phyloP scores from a whole-genome alignment of 1,140 invertebrate species.

The Ips nitidus region DNA sequence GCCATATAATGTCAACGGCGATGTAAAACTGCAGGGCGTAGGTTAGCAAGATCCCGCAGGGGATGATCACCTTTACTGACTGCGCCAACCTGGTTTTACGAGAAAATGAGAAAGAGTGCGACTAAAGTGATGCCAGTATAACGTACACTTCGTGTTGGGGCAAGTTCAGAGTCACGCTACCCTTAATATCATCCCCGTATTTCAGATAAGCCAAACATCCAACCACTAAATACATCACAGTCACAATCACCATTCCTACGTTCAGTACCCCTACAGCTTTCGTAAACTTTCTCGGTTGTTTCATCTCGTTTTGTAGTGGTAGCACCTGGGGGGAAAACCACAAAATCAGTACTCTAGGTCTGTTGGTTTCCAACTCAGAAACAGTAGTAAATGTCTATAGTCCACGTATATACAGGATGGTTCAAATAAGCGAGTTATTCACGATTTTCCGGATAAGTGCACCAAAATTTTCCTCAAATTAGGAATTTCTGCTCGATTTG shows the following conservation, averaged over 20 bases:
- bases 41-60: slow-evolving; percentile 72
- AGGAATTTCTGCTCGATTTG: too few species aligned
- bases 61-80: slow-evolving; percentile 67
- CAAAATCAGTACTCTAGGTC: not conserved
- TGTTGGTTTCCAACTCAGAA: not conserved
- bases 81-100: slow-evolving; percentile 57
- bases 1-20: slow-evolving; percentile 69
- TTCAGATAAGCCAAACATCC: slow-evolving; percentile 85
- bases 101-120: slow-evolving; percentile 7
- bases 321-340: slow-evolving; percentile 64
- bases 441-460: too few species aligned
- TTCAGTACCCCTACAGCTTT: slow-evolving; percentile 80
- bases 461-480: too few species aligned
- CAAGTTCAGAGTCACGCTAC: slow-evolving; percentile 73
- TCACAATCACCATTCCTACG: slow-evolving; percentile 79
- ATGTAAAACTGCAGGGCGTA: slow-evolving; percentile 90
- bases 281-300: slow-evolving; percentile 73
- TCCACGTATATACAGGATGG: too few species aligned
- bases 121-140: not conserved
- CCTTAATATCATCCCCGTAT: slow-evolving; percentile 66
- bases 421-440: too few species aligned
- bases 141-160: slow-evolving; percentile 61
- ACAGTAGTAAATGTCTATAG: not conserved
- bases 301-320: slow-evolving; percentile 89
- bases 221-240: slow-evolving; percentile 71